Conservation (phyloP, 2,113 vertebrate genomes). For the Cathartes aura region DNA sequence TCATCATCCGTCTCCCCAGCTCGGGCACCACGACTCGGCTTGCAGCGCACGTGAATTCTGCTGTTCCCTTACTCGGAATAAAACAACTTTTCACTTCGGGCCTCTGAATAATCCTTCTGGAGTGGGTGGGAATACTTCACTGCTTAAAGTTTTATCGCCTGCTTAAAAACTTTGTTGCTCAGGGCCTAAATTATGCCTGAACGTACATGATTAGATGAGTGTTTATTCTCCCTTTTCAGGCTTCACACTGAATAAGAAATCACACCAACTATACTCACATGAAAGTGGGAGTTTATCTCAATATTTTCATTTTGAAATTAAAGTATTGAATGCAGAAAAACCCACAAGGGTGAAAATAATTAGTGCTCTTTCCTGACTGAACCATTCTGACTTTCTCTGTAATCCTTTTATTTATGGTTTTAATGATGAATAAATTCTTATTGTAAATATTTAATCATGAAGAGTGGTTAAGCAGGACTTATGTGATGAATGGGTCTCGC, state of each 20-base stretch:
- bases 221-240: not conserved
- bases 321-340: not conserved
- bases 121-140: not conserved
- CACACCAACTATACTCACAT: not conserved
- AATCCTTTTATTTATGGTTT: slow-evolving; percentile 6
- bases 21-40: not conserved
- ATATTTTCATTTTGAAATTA: slow-evolving; percentile 19
- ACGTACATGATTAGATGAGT: not conserved
- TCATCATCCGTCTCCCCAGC: not conserved
- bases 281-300: not conserved
- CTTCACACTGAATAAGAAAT: not conserved
- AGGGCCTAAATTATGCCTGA: not conserved
- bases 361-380: not conserved
- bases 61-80: not conserved
- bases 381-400: not conserved
- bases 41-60: not conserved
- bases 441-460: not conserved
- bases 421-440: not conserved
- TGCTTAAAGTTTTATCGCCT: not conserved
- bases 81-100: not conserved
- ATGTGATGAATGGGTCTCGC: not conserved
- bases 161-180: not conserved
- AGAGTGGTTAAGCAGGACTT: not conserved
- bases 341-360: slow-evolving; percentile 7
- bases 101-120: not conserved